phyloP scores from a whole-genome alignment of 2,797 vertebrate species.

The Chelon auratus region DNA sequence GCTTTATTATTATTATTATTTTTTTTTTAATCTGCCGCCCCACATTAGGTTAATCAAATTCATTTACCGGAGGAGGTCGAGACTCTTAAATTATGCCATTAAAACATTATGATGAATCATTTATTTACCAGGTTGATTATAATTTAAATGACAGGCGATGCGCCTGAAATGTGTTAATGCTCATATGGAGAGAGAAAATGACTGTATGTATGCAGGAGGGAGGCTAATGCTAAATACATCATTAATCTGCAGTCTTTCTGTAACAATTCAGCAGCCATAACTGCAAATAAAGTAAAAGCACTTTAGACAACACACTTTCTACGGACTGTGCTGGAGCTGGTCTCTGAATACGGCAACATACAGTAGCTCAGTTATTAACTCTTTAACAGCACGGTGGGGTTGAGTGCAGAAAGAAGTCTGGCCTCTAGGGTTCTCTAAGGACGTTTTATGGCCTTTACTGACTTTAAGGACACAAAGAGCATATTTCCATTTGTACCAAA shows the following conservation, averaged over 20 bases:
- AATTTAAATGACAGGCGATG: constrained; percentile 61
- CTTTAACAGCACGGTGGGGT: background rate
- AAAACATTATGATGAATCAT: constrained; percentile 62
- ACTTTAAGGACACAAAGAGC: constrained; percentile 31
- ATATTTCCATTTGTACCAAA: constrained; percentile 20
- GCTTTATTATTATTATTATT: background rate
- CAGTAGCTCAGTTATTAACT: constrained; percentile 3
- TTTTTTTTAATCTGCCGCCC: constrained; percentile 15
- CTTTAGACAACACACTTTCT: background rate
- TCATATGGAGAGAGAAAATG: constrained; percentile 20
- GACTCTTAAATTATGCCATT: constrained; percentile 57
- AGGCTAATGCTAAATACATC: background rate
- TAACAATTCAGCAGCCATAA: background rate
- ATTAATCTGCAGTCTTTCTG: background rate
- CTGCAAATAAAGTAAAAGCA: background rate
- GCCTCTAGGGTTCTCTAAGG: constrained; percentile 44
- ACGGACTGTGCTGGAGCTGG: background rate
- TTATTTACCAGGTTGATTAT: constrained; percentile 60
- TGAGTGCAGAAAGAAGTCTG: constrained; percentile 12
- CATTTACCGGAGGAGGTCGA: constrained; percentile 36
- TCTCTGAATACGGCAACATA: background rate
- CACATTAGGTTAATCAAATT: constrained; percentile 36
- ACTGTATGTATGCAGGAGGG: background rate
- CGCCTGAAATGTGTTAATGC: constrained; percentile 44
- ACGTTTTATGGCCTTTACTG: background rate